phyloP scores from a whole-genome alignment of 2,797 vertebrate genomes.

The Ispidina lecontei region DNA sequence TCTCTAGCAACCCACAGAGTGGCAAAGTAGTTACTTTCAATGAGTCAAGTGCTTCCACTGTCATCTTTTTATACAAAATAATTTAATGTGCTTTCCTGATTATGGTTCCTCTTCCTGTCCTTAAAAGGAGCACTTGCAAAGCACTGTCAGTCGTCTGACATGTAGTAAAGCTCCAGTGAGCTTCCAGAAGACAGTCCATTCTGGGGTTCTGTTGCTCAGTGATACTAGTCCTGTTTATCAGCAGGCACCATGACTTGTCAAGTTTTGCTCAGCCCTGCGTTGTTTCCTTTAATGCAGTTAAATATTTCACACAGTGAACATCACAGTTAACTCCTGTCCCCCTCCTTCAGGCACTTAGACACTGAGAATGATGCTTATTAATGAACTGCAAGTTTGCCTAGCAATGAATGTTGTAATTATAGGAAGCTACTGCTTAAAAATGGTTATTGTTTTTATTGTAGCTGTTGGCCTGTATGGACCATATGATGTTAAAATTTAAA shows the following conservation, averaged over 20 bases:
- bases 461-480: not conserved
- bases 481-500: not conserved
- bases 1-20: not conserved
- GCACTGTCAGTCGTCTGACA: not conserved
- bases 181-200: not conserved
- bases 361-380: not conserved
- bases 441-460: not conserved
- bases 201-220: constrained; percentile 10
- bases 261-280: not conserved
- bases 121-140: not conserved
- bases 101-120: not conserved
- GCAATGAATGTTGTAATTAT: not conserved
- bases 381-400: not conserved
- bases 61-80: not conserved
- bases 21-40: not conserved
- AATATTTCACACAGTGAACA: not conserved
- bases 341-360: not conserved
- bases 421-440: not conserved
- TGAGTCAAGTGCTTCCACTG: not conserved
- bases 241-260: not conserved
- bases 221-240: constrained; percentile 62
- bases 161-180: not conserved
- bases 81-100: constrained; percentile 9
- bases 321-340: not conserved
- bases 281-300: not conserved